Conservation (phyloP, 64 coral and sea anemone species). For the Stichodactyla helianthus region DNA sequence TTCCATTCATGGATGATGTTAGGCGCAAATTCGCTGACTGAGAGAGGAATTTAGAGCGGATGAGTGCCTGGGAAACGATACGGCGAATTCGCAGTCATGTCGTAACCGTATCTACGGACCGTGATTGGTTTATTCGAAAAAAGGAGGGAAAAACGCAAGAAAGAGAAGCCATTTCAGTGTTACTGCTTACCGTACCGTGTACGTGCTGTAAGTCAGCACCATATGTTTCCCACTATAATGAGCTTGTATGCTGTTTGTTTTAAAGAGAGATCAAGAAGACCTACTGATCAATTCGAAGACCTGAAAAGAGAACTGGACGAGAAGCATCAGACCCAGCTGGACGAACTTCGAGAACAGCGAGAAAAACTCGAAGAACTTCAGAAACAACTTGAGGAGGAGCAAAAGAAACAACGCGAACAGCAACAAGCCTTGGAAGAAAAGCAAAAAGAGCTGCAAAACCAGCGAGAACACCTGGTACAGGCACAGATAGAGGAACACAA, state of each 20-base stretch:
- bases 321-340: constrained; percentile 50
- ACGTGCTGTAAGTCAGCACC: no score
- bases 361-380: constrained; percentile 56
- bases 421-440: constrained; percentile 66
- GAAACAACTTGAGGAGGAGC: constrained; percentile 54
- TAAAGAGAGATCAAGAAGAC: constrained; percentile 30
- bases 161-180: no score
- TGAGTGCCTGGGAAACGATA: no score
- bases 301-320: constrained; percentile 55
- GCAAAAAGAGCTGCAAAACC: constrained; percentile 50
- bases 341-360: constrained; percentile 44
- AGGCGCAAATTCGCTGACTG: neutral
- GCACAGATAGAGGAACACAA: constrained; percentile 79
- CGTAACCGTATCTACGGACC: no score
- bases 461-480: constrained; percentile 64
- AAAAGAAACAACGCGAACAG: constrained; percentile 47
- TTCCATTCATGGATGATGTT: neutral
- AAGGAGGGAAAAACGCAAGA: no score
- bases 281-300: constrained; percentile 32
- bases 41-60: no score
- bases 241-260: neutral
- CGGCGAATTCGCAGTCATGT: no score
- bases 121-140: no score
- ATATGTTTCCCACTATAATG: neutral
- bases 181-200: no score